Conservation (phyloP, 2,113 vertebrate genomes). For the Ameiurus melas region DNA sequence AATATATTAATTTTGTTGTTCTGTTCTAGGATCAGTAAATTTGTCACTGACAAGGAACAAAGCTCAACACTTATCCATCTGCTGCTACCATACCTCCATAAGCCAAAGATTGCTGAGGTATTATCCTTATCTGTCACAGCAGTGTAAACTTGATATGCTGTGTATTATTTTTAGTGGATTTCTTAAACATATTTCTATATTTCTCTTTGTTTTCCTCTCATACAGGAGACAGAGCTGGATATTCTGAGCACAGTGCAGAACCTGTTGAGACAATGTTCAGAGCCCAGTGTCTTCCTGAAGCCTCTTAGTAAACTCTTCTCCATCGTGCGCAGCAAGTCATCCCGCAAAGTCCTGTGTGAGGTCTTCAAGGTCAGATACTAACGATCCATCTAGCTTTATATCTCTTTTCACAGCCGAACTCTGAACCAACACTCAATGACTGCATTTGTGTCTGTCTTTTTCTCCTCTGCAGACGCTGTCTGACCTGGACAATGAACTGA, state of each 20-base stretch:
- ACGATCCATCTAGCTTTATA: background rate
- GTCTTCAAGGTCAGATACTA: conserved; percentile 82
- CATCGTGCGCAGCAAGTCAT: conserved; percentile 82
- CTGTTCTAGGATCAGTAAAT: conserved; percentile 69
- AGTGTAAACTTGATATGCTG: background rate
- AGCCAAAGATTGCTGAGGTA: conserved; percentile 79
- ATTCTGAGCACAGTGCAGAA: conserved; percentile 92
- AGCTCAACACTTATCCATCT: conserved; percentile 86
- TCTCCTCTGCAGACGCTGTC: conserved; percentile 78
- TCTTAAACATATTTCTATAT: background rate
- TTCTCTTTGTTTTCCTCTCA: conserved; percentile 19
- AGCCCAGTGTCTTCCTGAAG: conserved; percentile 81
- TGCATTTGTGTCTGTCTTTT: background rate
- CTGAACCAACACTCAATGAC: background rate
- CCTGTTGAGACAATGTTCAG: conserved; percentile 80
- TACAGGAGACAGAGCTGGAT: conserved; percentile 88
- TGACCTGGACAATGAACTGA: conserved; percentile 79
- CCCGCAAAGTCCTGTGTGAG: conserved; percentile 82
- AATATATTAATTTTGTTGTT: background rate
- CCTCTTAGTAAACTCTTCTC: conserved; percentile 90
- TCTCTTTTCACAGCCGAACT: background rate
- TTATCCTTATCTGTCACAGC: background rate
- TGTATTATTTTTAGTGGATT: background rate
- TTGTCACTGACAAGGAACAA: conserved; percentile 88
- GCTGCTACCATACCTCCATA: conserved; percentile 87